Base-by-base conservation (phyloP, 2,113 vertebrate species). In the Eidolon helvum region DNA sequence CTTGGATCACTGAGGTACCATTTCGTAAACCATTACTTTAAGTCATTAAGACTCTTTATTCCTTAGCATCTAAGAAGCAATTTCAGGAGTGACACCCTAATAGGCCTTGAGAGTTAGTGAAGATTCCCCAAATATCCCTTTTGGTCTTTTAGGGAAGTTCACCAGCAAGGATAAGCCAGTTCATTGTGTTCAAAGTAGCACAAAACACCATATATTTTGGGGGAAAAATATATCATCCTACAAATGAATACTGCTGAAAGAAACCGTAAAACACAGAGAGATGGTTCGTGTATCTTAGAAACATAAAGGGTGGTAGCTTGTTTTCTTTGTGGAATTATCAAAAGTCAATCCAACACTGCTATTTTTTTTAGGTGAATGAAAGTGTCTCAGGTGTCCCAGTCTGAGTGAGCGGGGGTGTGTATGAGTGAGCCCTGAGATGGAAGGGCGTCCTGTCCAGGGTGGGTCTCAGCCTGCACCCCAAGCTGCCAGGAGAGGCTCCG, bases 321-420 rank as follows among this genome's bases (percentile, higher is more conserved):
- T 61, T 95, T 96, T 72, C 82, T 86, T 63, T 40, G 48, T 86
- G 40, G 53, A 66, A 82, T 91, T 94, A 92, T 82, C 72, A 85
- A 35, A 94, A 95, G 92, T 10, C 26, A 89, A 55, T 18, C 30
- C 35, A 95, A 53, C 40, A 38, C 11, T 28, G 38, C 9, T 48
- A 53, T 43, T 21, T 0, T 82, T 55, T 75, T 16, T 57, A 28
- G 11, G 30, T 65, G 30, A 65, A 16, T 15, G 15, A 24, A 14
- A 63, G 59, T 30, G 26, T 63, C 59, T 30, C 10, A 30, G 28
- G 28, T 14, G 10, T 30, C 28, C 26, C 59, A 63, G 59, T 63
- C 59, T 30, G 59, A 30, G 28, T 14, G 28, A 14, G 26, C 12
- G 10, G 28, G 59, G 28, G 9, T 9, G 9, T 10, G 24, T 10